phyloP scores from a whole-genome alignment of 2,888 invertebrate genomes.

The Noctua fimbriata region DNA sequence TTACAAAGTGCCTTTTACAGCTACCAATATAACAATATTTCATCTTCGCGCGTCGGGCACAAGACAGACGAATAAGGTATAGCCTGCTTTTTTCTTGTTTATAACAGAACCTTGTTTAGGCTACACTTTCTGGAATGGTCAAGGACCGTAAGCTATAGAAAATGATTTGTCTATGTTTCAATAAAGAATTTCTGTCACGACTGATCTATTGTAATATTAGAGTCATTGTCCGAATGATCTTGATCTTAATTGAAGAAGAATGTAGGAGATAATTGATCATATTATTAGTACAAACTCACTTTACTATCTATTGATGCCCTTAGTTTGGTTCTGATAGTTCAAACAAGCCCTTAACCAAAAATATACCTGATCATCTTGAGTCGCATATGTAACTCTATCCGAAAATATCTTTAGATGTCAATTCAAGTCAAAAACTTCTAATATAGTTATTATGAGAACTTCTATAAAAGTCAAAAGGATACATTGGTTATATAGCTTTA shows the following conservation, averaged over 20 bases:
- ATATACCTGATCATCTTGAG: background rate
- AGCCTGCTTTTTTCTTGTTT: conserved; percentile 72
- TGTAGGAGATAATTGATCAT: conserved; percentile 55
- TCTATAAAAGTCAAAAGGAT: conserved; percentile 19
- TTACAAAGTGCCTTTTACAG: conserved; percentile 85
- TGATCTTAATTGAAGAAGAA: conserved; percentile 80
- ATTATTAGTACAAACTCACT: conserved; percentile 53
- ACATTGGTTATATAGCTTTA: conserved; percentile 32
- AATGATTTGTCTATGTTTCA: conserved; percentile 80
- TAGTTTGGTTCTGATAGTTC: background rate
- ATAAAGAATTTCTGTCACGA: conserved; percentile 85
- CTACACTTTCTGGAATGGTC: conserved; percentile 82
- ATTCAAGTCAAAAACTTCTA: background rate
- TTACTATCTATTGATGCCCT: background rate
- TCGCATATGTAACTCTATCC: too few relatives aligned
- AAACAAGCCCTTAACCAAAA: background rate
- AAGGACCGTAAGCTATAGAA: conserved; percentile 83
- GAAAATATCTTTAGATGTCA: background rate
- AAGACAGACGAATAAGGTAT: conserved; percentile 68
- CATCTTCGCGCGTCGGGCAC: conserved; percentile 81
- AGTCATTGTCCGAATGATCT: conserved; percentile 79
- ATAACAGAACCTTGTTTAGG: conserved; percentile 81
- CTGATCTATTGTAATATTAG: conserved; percentile 77
- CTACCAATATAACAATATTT: conserved; percentile 87
- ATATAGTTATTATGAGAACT: conserved; percentile 20